Conservation (phyloP, 1,140 invertebrate species). For the Latrodectus geometricus region DNA sequence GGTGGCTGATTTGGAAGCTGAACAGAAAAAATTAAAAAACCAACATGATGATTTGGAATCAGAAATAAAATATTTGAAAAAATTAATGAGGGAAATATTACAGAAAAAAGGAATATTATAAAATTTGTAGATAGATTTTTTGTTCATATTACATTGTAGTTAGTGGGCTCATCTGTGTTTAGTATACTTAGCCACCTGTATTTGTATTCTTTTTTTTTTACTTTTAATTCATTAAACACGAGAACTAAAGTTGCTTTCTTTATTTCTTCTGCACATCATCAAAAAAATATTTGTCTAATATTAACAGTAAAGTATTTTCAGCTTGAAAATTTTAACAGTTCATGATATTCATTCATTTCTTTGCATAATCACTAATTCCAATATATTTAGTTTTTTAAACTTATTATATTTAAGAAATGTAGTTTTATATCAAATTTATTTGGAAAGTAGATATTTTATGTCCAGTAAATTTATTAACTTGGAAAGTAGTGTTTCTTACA, state of each 20-base stretch:
- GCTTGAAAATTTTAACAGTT: background rate
- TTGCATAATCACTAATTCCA: no score
- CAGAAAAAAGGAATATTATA: conserved; percentile 31
- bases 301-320: background rate
- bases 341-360: no score
- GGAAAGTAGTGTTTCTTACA: no score
- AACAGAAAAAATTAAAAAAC: conserved; percentile 31
- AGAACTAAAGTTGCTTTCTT: conserved; percentile 2
- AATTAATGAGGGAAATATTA: conserved; percentile 40
- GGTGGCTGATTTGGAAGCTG: conserved; percentile 16
- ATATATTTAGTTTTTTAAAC: no score
- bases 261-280: background rate
- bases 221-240: conserved; percentile 26
- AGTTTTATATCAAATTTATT: no score
- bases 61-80: conserved; percentile 55
- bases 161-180: conserved; percentile 23
- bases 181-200: conserved; percentile 37
- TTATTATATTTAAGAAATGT: no score
- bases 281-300: background rate
- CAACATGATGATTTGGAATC: conserved; percentile 34
- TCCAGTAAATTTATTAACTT: no score
- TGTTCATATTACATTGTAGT: conserved; percentile 22
- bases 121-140: conserved; percentile 2
- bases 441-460: no score
- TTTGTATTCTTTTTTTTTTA: conserved; percentile 29